These are phyloP conservation scores for Margarornis squamiger DNA, from an alignment of 2,797 vertebrate genomes.

Conservation along the genomic window DNA sequence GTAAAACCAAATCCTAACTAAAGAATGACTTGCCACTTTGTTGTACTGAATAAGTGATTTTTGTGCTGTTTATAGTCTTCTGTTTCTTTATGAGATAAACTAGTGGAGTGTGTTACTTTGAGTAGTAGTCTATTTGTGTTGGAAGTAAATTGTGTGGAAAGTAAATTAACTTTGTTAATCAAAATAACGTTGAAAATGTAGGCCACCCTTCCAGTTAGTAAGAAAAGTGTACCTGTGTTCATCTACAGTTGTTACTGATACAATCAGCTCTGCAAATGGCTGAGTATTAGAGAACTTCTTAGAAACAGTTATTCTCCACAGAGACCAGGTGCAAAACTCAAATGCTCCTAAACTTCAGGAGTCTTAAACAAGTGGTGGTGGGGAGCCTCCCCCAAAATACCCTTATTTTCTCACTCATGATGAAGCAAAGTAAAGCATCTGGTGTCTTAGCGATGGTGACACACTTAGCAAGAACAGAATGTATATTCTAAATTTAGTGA, in stretches of 20 bases:
- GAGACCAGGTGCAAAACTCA: background rate
- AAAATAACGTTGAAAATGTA: background rate
- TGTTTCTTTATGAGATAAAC: background rate
- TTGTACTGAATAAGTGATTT: background rate
- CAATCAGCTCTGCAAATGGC: background rate
- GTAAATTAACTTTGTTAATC: background rate
- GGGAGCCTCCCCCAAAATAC: background rate
- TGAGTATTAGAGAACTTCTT: background rate
- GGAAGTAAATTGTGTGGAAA: background rate
- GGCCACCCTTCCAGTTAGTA: background rate
- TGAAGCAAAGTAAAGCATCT: background rate
- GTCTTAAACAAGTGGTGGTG: background rate
- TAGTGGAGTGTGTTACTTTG: background rate
- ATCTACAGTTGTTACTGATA: background rate
- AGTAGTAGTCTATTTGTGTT: background rate
- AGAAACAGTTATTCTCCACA: background rate
- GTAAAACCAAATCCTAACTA: background rate
- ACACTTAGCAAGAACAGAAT: background rate
- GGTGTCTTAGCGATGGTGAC: background rate
- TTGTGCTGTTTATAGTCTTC: background rate
- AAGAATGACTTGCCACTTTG: background rate
- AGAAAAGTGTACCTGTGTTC: background rate
- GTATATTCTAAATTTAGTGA: background rate
- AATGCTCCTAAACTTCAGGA: background rate
- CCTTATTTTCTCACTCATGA: background rate